Conservation (phyloP, 2,113 vertebrate species). For the Spea bombifrons region DNA sequence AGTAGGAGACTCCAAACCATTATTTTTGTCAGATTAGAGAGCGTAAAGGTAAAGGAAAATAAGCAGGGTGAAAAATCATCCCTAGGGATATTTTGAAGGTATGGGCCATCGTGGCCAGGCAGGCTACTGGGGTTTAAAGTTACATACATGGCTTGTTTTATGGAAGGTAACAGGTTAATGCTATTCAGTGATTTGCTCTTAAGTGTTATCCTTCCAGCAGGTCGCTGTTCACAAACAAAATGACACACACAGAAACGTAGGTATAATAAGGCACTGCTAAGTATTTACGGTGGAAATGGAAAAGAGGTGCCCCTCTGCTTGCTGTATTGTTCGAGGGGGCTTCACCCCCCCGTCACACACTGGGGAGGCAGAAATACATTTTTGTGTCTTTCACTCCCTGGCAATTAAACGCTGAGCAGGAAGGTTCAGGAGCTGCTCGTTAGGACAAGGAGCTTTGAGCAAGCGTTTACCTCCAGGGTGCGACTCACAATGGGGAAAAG, state of each 20-base stretch:
- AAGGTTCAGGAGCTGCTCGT: slow-evolving; percentile 42
- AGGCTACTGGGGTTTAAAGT: no score
- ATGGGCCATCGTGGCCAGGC: no score
- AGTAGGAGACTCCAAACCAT: no score
- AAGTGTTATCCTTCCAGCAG: slow-evolving; percentile 23
- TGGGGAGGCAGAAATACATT: slow-evolving; percentile 29
- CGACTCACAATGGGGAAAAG: slow-evolving; percentile 41
- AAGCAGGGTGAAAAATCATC: no score
- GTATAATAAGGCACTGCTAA: slow-evolving; percentile 32
- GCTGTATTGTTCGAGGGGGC: slow-evolving; percentile 20
- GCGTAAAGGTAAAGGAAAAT: no score
- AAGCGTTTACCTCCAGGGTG: slow-evolving; percentile 45
- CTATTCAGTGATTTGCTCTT: background rate
- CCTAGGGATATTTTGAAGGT: no score
- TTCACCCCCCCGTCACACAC: slow-evolving; percentile 28
- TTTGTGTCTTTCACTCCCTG: slow-evolving; percentile 42
- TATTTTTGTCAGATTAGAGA: no score
- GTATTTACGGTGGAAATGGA: slow-evolving; percentile 40
- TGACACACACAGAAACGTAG: slow-evolving; percentile 24
- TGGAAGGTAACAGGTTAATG: slow-evolving; percentile 5
- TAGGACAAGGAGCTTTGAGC: slow-evolving; percentile 43
- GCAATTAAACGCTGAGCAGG: slow-evolving; percentile 43
- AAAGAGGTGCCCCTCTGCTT: slow-evolving; percentile 22
- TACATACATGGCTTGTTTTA: background rate
- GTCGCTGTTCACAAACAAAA: slow-evolving; percentile 27